Percentiles rank a stretch among this genome's conserved stretches.
These are phyloP conservation scores for Pomacea canaliculata DNA, from an alignment of 2,888 invertebrate species.

Conservation along the genomic window DNA sequence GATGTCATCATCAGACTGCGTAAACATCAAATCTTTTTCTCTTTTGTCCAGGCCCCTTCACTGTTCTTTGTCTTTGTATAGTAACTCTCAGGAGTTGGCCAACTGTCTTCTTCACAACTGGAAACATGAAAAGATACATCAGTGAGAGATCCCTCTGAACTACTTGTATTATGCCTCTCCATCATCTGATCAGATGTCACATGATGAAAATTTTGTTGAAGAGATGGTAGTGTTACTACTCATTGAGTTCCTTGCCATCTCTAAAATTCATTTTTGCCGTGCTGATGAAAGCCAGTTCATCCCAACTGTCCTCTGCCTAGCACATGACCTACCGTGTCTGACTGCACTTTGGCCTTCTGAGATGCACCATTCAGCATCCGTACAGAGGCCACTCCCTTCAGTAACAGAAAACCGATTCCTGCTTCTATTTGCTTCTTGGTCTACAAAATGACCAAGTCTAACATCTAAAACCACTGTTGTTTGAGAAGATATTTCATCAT, in stretches of 20 bases:
- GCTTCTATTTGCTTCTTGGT: too few species aligned
- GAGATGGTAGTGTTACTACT: neutral
- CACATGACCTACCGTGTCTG: neutral
- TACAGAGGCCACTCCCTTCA: neutral
- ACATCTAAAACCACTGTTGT: too few species aligned
- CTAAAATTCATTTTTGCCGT: constrained; percentile 7
- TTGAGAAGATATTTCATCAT: too few species aligned
- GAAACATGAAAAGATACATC: constrained; percentile 20
- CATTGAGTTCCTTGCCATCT: neutral
- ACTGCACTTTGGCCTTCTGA: constrained; percentile 30
- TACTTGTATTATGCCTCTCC: neutral
- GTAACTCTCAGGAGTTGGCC: constrained; percentile 18
- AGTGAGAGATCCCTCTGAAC: neutral
- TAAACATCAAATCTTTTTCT: neutral
- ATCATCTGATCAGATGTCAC: neutral
- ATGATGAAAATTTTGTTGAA: neutral
- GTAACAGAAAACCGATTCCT: neutral
- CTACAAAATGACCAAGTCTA: too few species aligned
- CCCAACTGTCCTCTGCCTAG: constrained; percentile 6
- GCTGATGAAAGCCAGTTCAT: constrained; percentile 11
- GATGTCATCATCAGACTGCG: neutral
- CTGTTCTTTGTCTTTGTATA: neutral
- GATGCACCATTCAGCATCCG: neutral
- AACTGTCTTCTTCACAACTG: constrained; percentile 23
- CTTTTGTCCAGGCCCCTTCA: neutral